These are phyloP conservation scores for Alosa sapidissima DNA, from an alignment of 2,797 vertebrate species.

Conservation along the genomic window DNA sequence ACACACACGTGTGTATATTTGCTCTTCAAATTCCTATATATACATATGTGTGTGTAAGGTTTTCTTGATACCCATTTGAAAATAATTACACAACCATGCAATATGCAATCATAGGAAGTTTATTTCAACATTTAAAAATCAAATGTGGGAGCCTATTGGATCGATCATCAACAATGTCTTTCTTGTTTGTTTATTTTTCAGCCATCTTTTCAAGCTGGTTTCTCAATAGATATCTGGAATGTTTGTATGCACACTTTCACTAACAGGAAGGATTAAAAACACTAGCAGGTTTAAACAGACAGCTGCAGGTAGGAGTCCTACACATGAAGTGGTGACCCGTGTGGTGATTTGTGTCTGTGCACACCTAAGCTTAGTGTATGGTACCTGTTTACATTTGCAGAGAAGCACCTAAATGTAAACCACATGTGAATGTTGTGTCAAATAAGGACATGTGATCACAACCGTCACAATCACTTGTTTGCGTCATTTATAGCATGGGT, in stretches of 20 bases:
- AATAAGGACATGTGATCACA: conserved; percentile 24
- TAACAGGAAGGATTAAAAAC: conserved; percentile 25
- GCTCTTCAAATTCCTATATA: too few relatives aligned
- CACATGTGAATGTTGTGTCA: conserved; percentile 24
- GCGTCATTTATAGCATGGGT: conserved; percentile 17
- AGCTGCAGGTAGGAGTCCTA: conserved; percentile 13
- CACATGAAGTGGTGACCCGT: conserved; percentile 16
- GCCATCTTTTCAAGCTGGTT: conserved; percentile 15
- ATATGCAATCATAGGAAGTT: conserved; percentile 19
- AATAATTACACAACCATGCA: background rate
- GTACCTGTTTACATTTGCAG: conserved; percentile 20
- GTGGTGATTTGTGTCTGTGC: conserved; percentile 25
- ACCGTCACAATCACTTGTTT: conserved; percentile 19
- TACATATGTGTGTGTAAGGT: too few relatives aligned
- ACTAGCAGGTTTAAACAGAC: conserved; percentile 23
- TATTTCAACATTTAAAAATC: conserved; percentile 27
- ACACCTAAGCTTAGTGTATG: conserved; percentile 21
- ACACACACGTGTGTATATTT: too few relatives aligned
- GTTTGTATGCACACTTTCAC: conserved; percentile 27
- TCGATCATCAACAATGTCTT: conserved; percentile 23
- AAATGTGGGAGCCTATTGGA: conserved; percentile 17
- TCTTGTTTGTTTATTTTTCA: conserved; percentile 5
- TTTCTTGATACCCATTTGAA: too few relatives aligned
- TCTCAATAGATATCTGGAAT: conserved; percentile 22
- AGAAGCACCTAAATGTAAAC: conserved; percentile 25